Percentiles rank a stretch among this genome's conserved stretches.
Conservation (phyloP, 2,797 vertebrate genomes). For the Botia kubotai region DNA sequence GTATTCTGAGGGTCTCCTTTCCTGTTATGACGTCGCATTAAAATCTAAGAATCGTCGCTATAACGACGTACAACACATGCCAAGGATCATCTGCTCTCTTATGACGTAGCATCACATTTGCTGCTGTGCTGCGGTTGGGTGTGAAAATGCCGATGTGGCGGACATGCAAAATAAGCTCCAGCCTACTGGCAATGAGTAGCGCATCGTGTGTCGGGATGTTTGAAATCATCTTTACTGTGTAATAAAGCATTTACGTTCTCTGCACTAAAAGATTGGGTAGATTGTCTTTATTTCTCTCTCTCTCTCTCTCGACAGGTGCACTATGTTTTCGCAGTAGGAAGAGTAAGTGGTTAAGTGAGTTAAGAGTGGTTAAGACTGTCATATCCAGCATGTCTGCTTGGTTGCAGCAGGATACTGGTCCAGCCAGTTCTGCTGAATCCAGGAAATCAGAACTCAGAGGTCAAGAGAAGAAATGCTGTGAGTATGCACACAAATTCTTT, state of each 20-base stretch:
- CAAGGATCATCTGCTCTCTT: background rate
- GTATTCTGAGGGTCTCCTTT: background rate
- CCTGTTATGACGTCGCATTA: background rate
- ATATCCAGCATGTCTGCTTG: conserved; percentile 69
- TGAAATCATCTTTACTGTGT: too few relatives aligned
- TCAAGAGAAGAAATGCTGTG: conserved; percentile 82
- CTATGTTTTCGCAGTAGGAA: conserved; percentile 34
- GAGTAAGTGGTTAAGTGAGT: background rate
- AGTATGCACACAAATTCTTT: conserved; percentile 58
- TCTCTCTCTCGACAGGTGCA: conserved; percentile 25
- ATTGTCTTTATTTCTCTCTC: background rate
- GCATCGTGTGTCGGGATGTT: background rate
- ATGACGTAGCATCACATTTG: background rate
- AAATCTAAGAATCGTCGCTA: background rate
- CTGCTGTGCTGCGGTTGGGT: background rate
- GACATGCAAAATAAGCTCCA: background rate
- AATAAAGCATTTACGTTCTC: background rate
- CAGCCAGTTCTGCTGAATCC: conserved; percentile 67
- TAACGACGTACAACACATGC: too few relatives aligned
- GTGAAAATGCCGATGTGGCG: background rate
- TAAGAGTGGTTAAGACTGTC: conserved; percentile 6
- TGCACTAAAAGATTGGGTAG: background rate
- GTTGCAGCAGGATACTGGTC: conserved; percentile 62
- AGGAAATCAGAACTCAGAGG: conserved; percentile 74
- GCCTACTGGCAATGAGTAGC: too few relatives aligned